phyloP scores from a whole-genome alignment of 2,797 vertebrate species.

The Crocidura indochinensis region DNA sequence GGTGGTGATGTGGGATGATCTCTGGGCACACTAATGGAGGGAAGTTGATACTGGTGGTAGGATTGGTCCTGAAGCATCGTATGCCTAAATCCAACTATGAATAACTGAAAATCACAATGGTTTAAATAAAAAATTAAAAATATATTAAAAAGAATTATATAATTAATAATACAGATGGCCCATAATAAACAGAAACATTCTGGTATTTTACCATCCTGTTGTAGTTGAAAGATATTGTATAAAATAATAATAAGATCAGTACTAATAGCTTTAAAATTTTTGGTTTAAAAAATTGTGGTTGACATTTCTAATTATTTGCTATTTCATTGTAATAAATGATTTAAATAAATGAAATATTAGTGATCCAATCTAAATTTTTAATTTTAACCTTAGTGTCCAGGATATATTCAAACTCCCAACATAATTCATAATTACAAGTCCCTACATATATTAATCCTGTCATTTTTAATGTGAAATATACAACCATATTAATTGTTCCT shows the following conservation, averaged over 20 bases:
- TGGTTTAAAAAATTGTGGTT: constrained; percentile 60
- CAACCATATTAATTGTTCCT: constrained; percentile 84
- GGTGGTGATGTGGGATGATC: no score
- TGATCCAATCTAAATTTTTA: constrained; percentile 43
- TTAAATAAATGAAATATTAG: constrained; percentile 76
- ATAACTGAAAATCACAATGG: no score
- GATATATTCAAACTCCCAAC: constrained; percentile 63
- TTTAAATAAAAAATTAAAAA: no score
- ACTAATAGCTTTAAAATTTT: constrained; percentile 65
- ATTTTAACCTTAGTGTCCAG: constrained; percentile 72
- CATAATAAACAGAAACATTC: constrained; percentile 80
- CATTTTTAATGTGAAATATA: constrained; percentile 81
- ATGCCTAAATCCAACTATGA: no score
- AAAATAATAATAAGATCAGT: constrained; percentile 74
- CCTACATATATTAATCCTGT: constrained; percentile 75
- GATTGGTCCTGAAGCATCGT: no score
- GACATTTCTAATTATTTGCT: constrained; percentile 73
- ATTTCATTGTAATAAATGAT: constrained; percentile 75
- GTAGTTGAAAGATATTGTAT: constrained; percentile 76
- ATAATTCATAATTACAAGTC: constrained; percentile 75
- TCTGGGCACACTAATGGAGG: no score
- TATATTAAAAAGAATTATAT: constrained; percentile 71
- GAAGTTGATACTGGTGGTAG: no score
- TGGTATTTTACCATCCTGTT: constrained; percentile 69
- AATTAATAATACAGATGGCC: constrained; percentile 82